Evolutionary conservation across 2,113 vertebrate species (phyloP).

Genomic region (Nesogale talazaci): DNA sequence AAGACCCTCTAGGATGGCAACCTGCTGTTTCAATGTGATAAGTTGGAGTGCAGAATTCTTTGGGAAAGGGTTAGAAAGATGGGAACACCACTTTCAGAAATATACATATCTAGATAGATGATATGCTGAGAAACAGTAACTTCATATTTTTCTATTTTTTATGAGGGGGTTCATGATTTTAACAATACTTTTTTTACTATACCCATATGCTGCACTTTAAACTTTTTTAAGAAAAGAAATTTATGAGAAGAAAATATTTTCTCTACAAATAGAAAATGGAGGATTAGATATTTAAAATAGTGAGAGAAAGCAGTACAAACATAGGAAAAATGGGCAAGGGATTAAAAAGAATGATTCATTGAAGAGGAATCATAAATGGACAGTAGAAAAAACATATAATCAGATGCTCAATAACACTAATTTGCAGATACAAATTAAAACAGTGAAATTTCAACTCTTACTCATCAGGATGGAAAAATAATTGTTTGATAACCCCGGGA

Average conservation of each 20-base stretch:
- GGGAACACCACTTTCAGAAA: too few species aligned
- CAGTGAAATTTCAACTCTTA: background rate
- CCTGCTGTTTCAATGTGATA: too few species aligned
- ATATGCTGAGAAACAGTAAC: too few species aligned
- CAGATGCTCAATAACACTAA: background rate
- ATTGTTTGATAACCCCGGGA: background rate
- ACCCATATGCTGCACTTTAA: background rate
- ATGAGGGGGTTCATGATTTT: too few species aligned
- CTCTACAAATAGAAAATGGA: background rate
- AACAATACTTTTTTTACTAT: too few species aligned
- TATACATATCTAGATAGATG: too few species aligned
- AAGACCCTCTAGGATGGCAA: too few species aligned
- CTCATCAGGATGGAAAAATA: background rate
- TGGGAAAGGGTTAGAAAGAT: too few species aligned
- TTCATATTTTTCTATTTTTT: too few species aligned
- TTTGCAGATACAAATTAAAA: constrained; percentile 25
- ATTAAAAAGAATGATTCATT: background rate
- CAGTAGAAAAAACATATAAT: background rate
- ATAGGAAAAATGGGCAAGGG: background rate
- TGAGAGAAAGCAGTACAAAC: background rate
- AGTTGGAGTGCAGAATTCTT: too few species aligned
- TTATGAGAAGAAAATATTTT: background rate
- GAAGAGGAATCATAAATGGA: background rate
- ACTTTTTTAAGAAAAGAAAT: background rate
- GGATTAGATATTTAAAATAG: background rate